phyloP scores from a whole-genome alignment of 1,140 invertebrate species.

The Brachionus koreanus region DNA sequence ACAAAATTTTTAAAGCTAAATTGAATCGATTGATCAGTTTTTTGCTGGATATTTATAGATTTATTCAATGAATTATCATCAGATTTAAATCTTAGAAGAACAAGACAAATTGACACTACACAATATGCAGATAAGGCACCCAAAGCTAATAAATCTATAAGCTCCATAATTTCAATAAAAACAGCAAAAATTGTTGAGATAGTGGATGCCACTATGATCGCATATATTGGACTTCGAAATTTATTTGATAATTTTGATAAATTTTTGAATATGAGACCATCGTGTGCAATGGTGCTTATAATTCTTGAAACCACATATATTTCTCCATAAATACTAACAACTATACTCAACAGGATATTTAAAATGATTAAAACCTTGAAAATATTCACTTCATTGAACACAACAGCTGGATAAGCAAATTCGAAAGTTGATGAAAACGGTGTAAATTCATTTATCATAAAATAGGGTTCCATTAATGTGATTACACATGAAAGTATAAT shows the following conservation, averaged over 20 bases:
- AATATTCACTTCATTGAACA: background rate
- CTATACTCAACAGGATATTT: background rate
- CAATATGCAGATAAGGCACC: constrained; percentile 84
- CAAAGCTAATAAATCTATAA: constrained; percentile 90
- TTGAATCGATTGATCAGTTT: background rate
- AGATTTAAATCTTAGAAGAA: constrained; percentile 76
- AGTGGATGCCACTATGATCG: constrained; percentile 72
- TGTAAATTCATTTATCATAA: constrained; percentile 45
- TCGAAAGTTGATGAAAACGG: constrained; percentile 45
- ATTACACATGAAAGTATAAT: constrained; percentile 51
- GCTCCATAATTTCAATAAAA: constrained; percentile 78
- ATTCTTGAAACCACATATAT: constrained; percentile 76
- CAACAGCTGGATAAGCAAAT: background rate
- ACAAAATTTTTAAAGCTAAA: background rate
- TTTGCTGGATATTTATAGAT: background rate
- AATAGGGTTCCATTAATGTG: constrained; percentile 52
- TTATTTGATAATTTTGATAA: constrained; percentile 70
- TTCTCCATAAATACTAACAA: constrained; percentile 24
- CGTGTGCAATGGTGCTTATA: constrained; percentile 81
- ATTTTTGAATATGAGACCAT: constrained; percentile 74
- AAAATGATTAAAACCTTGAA: background rate
- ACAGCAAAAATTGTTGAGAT: constrained; percentile 73
- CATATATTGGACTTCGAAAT: constrained; percentile 73
- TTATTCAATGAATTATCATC: background rate
- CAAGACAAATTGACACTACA: constrained; percentile 80